Base-by-base conservation (phyloP, 2,888 invertebrate genomes). In the Maniola hyperantus region DNA sequence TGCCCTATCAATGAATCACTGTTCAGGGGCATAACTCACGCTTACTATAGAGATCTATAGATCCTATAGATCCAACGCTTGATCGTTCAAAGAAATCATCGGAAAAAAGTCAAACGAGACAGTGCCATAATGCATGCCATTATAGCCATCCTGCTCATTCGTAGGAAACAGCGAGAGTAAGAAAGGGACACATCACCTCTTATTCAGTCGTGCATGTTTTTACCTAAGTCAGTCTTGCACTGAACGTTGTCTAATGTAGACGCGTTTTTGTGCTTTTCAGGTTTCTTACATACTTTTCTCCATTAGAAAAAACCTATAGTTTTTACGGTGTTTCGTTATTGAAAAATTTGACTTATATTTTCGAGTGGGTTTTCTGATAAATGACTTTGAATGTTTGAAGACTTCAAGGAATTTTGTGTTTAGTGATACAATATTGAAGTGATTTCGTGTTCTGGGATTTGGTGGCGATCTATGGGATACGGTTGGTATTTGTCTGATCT, bases 121-220 rank as follows among this genome's bases (percentile, higher is more conserved):
- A 76, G 79, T 74, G 81, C 86, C 85, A 87, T 87, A 87, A 89
- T 87, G 91, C 91, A 90, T 90, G 85, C 90, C 91, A 87, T 84
- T 89, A 79, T 85, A 77, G 70, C 83, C 67, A 60, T 86, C 85
- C 72, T 80, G 1, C 63, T 88, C 78, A 11, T 10, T 34, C 83
- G 0, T 53, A 33, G 1, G 6, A 7, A 44, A 64, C 5, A 1
- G 10, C 39, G 1, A 8, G 53, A 6, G 83, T 60, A 60, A 10
- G 80, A 86, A 26, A 68, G 79, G 72, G 84, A 84, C 58, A 11
- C 73, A 15, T 46, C 65, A 79, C 62, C 75, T 85, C 85, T 86
- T 90, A 87, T 87, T 86, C 79, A 81, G 78, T 71, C 72, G 73
- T 75, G 75, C 76, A 69, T 72, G 72, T 74, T 79, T 76, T 75